Conservation (phyloP, 1,140 invertebrate species). For the Drosophila rhopaloa region DNA sequence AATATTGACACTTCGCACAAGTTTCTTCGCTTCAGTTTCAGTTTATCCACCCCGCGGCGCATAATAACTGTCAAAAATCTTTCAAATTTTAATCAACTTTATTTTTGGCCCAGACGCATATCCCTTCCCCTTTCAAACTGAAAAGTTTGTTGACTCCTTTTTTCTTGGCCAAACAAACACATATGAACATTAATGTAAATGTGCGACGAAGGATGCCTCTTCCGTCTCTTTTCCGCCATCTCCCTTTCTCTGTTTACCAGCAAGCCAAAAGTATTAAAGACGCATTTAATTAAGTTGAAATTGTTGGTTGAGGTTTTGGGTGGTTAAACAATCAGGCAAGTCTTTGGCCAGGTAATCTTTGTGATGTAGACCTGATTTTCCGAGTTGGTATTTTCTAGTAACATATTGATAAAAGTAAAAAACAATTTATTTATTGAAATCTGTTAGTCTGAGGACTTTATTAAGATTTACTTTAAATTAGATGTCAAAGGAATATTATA, state of each 20-base stretch:
- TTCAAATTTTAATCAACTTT: constrained; percentile 83
- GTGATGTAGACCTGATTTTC: not conserved
- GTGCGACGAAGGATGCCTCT: constrained; percentile 33
- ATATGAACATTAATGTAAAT: constrained; percentile 75
- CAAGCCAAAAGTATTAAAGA: constrained; percentile 77
- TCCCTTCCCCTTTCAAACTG: constrained; percentile 2
- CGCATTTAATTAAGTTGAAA: constrained; percentile 83
- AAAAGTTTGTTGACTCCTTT: constrained; percentile 67
- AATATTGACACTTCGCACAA: constrained; percentile 72
- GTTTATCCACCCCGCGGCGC: constrained; percentile 68
- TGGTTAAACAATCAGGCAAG: constrained; percentile 34
- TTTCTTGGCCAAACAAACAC: constrained; percentile 66
- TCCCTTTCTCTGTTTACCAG: constrained; percentile 45
- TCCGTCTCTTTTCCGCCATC: not conserved
- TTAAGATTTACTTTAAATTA: too few relatives aligned
- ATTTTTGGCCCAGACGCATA: constrained; percentile 60
- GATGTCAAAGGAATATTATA: too few relatives aligned
- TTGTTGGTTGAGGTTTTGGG: constrained; percentile 63
- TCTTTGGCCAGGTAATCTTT: constrained; percentile 33
- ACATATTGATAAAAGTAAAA: constrained; percentile 2
- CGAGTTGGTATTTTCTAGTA: not conserved
- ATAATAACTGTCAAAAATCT: constrained; percentile 83
- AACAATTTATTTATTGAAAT: too few relatives aligned
- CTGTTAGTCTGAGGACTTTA: too few relatives aligned
- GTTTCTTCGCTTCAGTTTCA: constrained; percentile 46